Percentiles rank a stretch among this genome's conserved stretches.
phyloP scores from a whole-genome alignment of 2,113 vertebrate species.

The Neodon shergylaensis region DNA sequence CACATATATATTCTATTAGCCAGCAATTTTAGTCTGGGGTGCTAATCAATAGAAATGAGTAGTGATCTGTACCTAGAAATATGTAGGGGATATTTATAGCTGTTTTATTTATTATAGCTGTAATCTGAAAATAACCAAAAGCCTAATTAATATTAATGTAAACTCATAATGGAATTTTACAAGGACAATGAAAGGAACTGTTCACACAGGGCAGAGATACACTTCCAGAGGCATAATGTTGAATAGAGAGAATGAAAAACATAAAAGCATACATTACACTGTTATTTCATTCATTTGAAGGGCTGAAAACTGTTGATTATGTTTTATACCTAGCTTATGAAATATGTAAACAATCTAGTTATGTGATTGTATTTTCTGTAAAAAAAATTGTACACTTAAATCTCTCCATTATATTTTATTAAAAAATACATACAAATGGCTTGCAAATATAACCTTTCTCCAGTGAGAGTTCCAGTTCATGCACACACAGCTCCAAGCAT shows the following conservation, averaged over 20 bases:
- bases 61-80: neutral
- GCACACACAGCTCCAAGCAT: neutral
- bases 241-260: neutral
- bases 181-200: neutral
- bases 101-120: neutral
- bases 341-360: neutral
- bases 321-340: neutral
- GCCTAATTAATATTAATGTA: neutral
- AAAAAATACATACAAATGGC: neutral
- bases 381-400: neutral
- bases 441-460: neutral
- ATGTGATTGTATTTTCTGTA: neutral
- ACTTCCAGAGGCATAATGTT: neutral
- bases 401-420: neutral
- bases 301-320: neutral
- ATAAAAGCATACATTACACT: neutral
- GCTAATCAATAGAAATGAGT: neutral
- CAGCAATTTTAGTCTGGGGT: neutral
- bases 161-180: neutral
- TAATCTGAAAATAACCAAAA: neutral
- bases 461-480: neutral
- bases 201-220: neutral
- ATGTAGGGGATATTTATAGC: neutral
- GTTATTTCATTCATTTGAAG: neutral
- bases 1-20: neutral